These are phyloP conservation scores for Stegophylla sp. DNA, from an alignment of 2,888 invertebrate genomes.

Conservation along the genomic window DNA sequence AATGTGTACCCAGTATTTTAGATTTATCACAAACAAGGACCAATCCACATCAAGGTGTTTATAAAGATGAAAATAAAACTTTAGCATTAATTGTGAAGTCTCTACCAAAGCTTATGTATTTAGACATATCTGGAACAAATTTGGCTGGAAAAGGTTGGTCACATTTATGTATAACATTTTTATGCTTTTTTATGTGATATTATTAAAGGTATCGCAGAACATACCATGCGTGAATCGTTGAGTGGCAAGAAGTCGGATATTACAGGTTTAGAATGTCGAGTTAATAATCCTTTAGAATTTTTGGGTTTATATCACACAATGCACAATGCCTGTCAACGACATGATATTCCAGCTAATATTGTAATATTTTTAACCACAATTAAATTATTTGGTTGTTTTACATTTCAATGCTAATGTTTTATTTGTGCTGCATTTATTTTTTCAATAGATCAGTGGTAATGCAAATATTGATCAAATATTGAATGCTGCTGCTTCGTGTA, in stretches of 20 bases:
- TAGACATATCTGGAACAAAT: conserved; percentile 97
- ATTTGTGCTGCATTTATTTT: too few species aligned
- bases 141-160: conserved; percentile 79
- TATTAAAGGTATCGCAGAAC: conserved; percentile 57
- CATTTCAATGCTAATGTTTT: background rate
- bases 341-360: conserved; percentile 87
- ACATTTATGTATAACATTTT: background rate
- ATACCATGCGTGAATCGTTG: conserved; percentile 53
- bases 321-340: conserved; percentile 86
- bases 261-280: conserved; percentile 81
- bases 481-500: conserved; percentile 81
- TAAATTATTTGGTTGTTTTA: conserved; percentile 35
- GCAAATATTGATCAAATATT: conserved; percentile 89
- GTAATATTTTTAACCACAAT: conserved; percentile 68
- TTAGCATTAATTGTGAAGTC: conserved; percentile 76
- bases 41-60: conserved; percentile 72
- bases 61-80: conserved; percentile 76
- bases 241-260: conserved; percentile 71
- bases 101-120: conserved; percentile 77
- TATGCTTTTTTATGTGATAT: too few species aligned
- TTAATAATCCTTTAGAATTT: conserved; percentile 81
- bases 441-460: conserved; percentile 71
- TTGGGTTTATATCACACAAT: conserved; percentile 89
- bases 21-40: conserved; percentile 83
- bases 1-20: conserved; percentile 71